Evolutionary conservation across 2,797 vertebrate genomes (phyloP), one percentile per base, ranked within the genome.

Genomic region (Telmatherina bonti): DNA sequence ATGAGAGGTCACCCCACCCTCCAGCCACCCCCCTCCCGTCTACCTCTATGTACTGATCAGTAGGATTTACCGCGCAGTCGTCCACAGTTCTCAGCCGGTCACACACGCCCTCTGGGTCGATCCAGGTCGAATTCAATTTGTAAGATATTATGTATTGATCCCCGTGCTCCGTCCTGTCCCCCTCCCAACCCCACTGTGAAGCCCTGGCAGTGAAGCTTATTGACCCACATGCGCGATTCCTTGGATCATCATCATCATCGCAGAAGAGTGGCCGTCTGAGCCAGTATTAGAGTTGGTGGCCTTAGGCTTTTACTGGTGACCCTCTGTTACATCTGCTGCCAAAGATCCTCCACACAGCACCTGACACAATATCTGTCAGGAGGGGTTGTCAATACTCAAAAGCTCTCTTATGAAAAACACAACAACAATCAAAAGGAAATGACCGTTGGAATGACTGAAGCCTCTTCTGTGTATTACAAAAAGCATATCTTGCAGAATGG

Each of bases 71-170:
- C 85, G 87, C 87, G 88, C 89, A 84, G 80, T 89, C 74, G 73
- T 85, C 89, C 84, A 85, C 92, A 88, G 86, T 91, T 91, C 89
- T 88, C 83, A 88, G 87, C 84, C 85, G 82, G 90, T 87, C 86
- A 78, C 76, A 88, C 88, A 86, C 84, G 81, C 90, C 93, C 92
- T 90, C 83, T 22, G 85, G 93, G 93, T 95, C 90, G 92, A 95
- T 95, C 88, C 89, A 90, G 94, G 94, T 95, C 94, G 91, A 95
- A 95, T 94, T 95, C 93, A 95, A 95, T 95, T 95, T 95, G 94
- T 95, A 93, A 93, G 94, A 95, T 95, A 95, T 95, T 95, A 94
- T 93, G 88, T 94, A 94, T 95, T 94, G 94, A 95, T 95, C 92
- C 76, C 78, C 62, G 72, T 70, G 83, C 83, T 70, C 71, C 64